These are phyloP conservation scores for Malthinus flaveolus DNA, from an alignment of 2,888 invertebrate genomes.

Conservation along the genomic window DNA sequence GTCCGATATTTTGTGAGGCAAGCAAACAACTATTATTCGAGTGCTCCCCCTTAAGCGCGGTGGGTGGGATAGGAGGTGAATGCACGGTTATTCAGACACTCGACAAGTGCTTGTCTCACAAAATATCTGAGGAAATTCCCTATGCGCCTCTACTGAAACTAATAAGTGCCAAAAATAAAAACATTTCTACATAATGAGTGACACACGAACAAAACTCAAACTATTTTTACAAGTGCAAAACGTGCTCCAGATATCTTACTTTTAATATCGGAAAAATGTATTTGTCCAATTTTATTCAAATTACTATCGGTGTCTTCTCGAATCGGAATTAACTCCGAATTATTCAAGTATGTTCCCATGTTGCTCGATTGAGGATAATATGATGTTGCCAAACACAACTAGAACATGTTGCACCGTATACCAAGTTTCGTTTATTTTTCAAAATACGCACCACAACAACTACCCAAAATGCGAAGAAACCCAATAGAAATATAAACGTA, in stretches of 20 bases:
- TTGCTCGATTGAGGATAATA: constrained; percentile 61
- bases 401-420: constrained; percentile 32
- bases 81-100: no score
- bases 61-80: no score
- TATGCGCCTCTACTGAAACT: no score
- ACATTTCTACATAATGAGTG: neutral
- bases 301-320: constrained; percentile 9
- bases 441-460: constrained; percentile 71
- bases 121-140: no score
- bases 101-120: no score
- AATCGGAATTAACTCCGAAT: neutral
- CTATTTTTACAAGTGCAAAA: no score
- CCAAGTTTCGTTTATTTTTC: neutral
- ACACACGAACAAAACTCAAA: neutral
- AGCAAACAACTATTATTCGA: no score
- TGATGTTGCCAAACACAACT: constrained; percentile 80
- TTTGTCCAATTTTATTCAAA: constrained; percentile 23
- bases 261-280: constrained; percentile 38
- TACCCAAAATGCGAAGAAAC: constrained; percentile 87
- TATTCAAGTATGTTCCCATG: constrained; percentile 38
- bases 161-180: constrained; percentile 7
- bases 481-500: constrained; percentile 76
- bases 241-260: constrained; percentile 34
- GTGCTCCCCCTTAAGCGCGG: no score
- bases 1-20: no score